These are phyloP conservation scores for Orthonyx spaldingii DNA, from an alignment of 2,113 vertebrate genomes.

Conservation along the genomic window DNA sequence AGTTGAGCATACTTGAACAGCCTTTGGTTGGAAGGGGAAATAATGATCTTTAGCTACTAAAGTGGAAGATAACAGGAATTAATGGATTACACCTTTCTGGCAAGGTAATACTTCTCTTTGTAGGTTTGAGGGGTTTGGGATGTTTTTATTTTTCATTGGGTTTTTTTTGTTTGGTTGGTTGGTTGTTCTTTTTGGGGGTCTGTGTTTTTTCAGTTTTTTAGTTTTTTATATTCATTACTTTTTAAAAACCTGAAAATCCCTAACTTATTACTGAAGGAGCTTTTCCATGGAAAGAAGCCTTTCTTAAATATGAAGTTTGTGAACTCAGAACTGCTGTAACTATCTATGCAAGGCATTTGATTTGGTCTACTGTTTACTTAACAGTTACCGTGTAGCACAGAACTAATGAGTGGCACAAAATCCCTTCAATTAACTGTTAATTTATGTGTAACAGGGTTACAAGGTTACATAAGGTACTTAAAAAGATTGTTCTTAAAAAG, in stretches of 20 bases:
- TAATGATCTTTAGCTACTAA: background rate
- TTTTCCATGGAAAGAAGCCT: background rate
- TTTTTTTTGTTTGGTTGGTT: background rate
- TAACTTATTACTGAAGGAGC: background rate
- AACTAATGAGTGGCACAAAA: background rate
- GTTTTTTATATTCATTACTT: background rate
- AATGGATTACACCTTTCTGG: background rate
- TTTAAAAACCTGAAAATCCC: background rate
- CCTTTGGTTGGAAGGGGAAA: background rate
- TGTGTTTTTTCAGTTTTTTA: background rate
- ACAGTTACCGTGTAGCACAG: background rate
- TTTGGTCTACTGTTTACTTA: background rate
- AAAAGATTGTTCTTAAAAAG: background rate
- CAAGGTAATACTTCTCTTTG: background rate
- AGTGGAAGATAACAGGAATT: background rate
- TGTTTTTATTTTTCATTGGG: background rate
- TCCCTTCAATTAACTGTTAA: background rate
- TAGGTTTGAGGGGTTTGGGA: background rate
- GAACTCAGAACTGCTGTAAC: background rate
- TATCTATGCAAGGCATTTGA: background rate
- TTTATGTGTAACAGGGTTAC: background rate
- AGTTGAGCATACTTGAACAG: background rate
- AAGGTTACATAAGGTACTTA: background rate
- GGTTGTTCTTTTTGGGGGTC: rapidly evolving
- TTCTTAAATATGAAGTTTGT: background rate